phyloP scores from a whole-genome alignment of 2,888 invertebrate species.

The Platycnemis pennipes region DNA sequence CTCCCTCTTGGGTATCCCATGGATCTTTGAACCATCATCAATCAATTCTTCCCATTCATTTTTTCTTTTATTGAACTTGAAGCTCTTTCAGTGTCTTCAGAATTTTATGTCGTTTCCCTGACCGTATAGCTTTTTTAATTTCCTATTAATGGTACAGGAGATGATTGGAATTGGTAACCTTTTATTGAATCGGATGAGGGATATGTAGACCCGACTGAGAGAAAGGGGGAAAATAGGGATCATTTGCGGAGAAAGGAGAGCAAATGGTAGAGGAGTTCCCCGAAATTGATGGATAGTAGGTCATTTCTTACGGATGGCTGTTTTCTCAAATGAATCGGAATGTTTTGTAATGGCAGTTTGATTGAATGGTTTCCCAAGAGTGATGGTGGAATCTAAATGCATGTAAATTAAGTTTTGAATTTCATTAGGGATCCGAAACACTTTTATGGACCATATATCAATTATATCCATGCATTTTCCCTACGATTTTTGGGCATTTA shows the following conservation, averaged over 20 bases:
- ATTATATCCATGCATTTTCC: too few species aligned
- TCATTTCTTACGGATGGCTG: conserved; percentile 25
- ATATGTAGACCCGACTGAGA: not conserved
- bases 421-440: not conserved
- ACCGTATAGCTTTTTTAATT: not conserved
- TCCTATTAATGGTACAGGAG: not conserved
- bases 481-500: too few species aligned
- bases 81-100: not conserved
- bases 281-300: not conserved
- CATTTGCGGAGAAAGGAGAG: not conserved
- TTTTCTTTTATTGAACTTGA: not conserved
- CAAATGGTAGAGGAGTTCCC: not conserved
- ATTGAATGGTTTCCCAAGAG: not conserved
- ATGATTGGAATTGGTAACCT: not conserved
- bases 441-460: not conserved
- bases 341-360: not conserved
- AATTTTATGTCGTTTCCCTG: not conserved
- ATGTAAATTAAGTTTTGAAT: not conserved
- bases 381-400: not conserved
- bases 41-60: not conserved
- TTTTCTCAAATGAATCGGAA: not conserved
- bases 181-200: not conserved
- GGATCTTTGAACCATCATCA: not conserved
- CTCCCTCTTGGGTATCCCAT: not conserved
- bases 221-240: not conserved